These are phyloP conservation scores for Brenthis daphne DNA, from an alignment of 2,888 invertebrate genomes.

Conservation along the genomic window DNA sequence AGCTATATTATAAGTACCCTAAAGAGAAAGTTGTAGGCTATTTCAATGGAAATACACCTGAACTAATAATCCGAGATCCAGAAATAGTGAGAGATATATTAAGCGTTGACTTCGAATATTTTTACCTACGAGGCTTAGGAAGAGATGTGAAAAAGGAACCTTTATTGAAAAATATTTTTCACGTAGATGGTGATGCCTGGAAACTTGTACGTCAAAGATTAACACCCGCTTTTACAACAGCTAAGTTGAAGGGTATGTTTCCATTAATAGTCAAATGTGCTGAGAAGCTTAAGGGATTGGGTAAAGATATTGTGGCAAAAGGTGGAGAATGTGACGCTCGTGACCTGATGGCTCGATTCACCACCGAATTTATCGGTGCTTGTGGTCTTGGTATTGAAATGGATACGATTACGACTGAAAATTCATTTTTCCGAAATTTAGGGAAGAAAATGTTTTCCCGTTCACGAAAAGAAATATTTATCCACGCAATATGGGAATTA, in stretches of 20 bases:
- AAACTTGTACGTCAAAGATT: conserved; percentile 60
- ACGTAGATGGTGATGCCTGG: conserved; percentile 64
- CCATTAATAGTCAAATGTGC: conserved; percentile 63
- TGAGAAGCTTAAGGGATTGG: conserved; percentile 52
- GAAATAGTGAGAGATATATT: conserved; percentile 56
- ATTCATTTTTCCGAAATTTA: conserved; percentile 50
- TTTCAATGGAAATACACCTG: conserved; percentile 57
- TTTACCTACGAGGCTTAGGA: conserved; percentile 57
- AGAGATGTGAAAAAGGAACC: conserved; percentile 53
- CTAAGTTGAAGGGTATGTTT: conserved; percentile 67
- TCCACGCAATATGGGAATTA: conserved; percentile 49
- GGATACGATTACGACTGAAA: conserved; percentile 49
- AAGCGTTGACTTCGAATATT: conserved; percentile 56
- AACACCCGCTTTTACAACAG: conserved; percentile 64
- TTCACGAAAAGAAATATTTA: conserved; percentile 40
- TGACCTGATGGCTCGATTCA: conserved; percentile 55
- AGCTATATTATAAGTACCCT: conserved; percentile 59
- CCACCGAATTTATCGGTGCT: conserved; percentile 57
- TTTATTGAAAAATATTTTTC: conserved; percentile 56
- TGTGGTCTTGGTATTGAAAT: conserved; percentile 56
- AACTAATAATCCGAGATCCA: conserved; percentile 59
- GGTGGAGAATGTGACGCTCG: conserved; percentile 49
- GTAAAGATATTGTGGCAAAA: conserved; percentile 36
- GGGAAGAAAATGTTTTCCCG: conserved; percentile 48
- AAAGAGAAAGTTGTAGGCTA: conserved; percentile 64